Percentiles rank a stretch among this genome's conserved stretches.
Conservation (phyloP, 1,140 invertebrate genomes). For the Hormaphis cornu region DNA sequence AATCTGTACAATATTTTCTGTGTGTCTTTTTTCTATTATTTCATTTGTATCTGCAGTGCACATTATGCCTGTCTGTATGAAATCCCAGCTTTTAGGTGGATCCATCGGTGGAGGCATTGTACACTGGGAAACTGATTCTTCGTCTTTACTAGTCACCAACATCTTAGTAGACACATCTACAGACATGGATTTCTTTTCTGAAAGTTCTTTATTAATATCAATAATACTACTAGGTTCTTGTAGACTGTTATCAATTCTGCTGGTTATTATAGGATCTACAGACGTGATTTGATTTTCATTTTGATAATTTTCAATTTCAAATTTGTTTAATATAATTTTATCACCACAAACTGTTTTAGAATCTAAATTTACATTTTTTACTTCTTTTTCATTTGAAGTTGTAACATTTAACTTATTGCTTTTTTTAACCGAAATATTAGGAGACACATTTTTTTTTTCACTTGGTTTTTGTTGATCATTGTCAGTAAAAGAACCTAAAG, state of each 20-base stretch:
- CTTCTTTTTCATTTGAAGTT: background rate
- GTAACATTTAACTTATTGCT: background rate
- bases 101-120: constrained; percentile 40
- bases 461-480: background rate
- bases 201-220: background rate
- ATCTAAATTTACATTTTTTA: background rate
- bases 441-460: background rate
- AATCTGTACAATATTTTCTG: constrained; percentile 7
- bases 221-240: background rate
- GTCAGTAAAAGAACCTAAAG: no score
- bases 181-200: background rate
- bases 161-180: background rate
- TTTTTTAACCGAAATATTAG: background rate
- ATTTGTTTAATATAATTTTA: background rate
- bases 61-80: constrained; percentile 41
- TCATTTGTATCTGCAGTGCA: constrained; percentile 30
- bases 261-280: background rate
- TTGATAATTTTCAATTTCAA: background rate
- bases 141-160: no score
- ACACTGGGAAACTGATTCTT: constrained; percentile 35
- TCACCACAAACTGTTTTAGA: background rate
- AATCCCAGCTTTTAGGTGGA: constrained; percentile 41
- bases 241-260: background rate
- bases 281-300: background rate
- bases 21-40: background rate